Percentiles rank a stretch among this genome's conserved stretches.
Conservation (phyloP, 2,888 invertebrate species). For the Eupithecia subumbrata region DNA sequence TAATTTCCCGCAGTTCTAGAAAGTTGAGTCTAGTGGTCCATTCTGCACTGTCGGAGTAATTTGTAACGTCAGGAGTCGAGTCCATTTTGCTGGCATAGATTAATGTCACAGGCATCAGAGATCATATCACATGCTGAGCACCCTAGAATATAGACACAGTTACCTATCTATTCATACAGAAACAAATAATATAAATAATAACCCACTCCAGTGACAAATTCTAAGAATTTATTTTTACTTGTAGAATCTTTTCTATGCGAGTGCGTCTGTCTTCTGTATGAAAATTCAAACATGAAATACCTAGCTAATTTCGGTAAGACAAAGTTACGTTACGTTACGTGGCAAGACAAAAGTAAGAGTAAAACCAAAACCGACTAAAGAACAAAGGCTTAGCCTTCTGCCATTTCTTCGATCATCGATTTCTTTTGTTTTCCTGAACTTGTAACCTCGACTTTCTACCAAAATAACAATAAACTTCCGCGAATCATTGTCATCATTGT, state of each 20-base stretch:
- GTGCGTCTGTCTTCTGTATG: constrained; percentile 23
- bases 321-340: too few relatives aligned
- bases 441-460: constrained; percentile 71
- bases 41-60: constrained; percentile 31
- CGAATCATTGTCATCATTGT: constrained; percentile 56
- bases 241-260: neutral
- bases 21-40: constrained; percentile 51
- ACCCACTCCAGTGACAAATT: neutral
- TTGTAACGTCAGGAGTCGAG: constrained; percentile 11
- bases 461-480: constrained; percentile 63
- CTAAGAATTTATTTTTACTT: neutral
- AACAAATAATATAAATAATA: neutral
- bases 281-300: neutral
- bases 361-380: constrained; percentile 16
- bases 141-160: neutral
- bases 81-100: constrained; percentile 14
- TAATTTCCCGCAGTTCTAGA: constrained; percentile 70
- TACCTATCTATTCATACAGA: neutral
- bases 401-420: constrained; percentile 36
- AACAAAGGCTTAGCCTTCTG: constrained; percentile 27
- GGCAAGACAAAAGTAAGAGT: constrained; percentile 10
- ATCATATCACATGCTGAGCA: neutral
- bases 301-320: neutral
- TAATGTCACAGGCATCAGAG: constrained; percentile 5
- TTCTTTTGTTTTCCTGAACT: constrained; percentile 52